Evolutionary conservation across 2,113 vertebrate species (phyloP), one percentile per base, ranked within the genome.

Genomic region (Eira barbara): DNA sequence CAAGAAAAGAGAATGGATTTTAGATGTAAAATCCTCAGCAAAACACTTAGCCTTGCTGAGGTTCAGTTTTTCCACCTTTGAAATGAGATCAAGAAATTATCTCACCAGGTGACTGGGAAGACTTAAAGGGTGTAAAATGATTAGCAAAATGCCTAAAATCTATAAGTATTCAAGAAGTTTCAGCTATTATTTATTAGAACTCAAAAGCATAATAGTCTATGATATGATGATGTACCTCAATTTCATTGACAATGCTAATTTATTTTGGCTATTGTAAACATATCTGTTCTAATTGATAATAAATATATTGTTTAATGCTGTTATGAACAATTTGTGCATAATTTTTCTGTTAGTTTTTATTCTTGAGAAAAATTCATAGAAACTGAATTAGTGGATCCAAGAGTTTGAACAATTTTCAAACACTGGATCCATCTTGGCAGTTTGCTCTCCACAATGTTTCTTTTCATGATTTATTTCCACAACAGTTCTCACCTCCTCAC

Each of bases 281-380:
- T 63, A 71, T 27, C 31, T 95, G 47, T 89, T 81, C 20, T 39
- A 74, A 36, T 90, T 59, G 89, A 89, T 59, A 95, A 73, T 76
- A 74, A 49, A 94, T 69, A 18, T n/a, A 79, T 52, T 67, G 47
- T 59, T 91, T 85, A 83, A 65, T 84, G 27, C 42, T 25, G 1
- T 71, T 80, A 34, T 57, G 14, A 91, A 34, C 71, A 21, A 82
- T 39, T 25, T 47, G 18, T 36, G 7, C 21, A 65, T 27, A 57
- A 27, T 21, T 71, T 91, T 88, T 27, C 13, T 39, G 55, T 76
- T 49, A 39, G 27, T 89, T 84, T 95, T 17, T 71, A n/a, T 80
- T 81, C n/a, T 93, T 93, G 93, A 88, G 85, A 89, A 89, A 83
- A 89, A 61, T 47, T 61, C 25, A 92, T 42, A 76, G 14, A 80